Percentiles rank a stretch among this genome's conserved stretches.
Conservation (phyloP, 2,113 vertebrate genomes). For the human (Homo sapiens) region GRCh38 chr20:24968501-24969000, state of each 20-base stretch:
- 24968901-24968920: constrained; percentile 94
- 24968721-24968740: background rate
- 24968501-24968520: rapidly evolving
- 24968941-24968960: constrained; percentile 96
- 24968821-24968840: background rate
- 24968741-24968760: background rate
- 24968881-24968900: constrained; percentile 93
- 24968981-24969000: constrained; percentile 96
- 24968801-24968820: constrained; percentile 6
- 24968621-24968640: background rate
- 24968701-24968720: background rate
- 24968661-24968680: background rate
- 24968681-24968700: background rate
- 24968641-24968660: background rate
- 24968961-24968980: constrained; percentile 90
- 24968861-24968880: background rate
- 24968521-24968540: background rate
- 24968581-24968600: background rate
- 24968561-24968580: background rate
- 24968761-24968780: background rate
- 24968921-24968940: constrained; percentile 96
- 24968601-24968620: background rate
- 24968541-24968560: background rate
- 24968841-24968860: background rate
- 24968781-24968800: background rate